phyloP scores from a whole-genome alignment of 2,113 vertebrate genomes.

The Psephotus haematonotus region DNA sequence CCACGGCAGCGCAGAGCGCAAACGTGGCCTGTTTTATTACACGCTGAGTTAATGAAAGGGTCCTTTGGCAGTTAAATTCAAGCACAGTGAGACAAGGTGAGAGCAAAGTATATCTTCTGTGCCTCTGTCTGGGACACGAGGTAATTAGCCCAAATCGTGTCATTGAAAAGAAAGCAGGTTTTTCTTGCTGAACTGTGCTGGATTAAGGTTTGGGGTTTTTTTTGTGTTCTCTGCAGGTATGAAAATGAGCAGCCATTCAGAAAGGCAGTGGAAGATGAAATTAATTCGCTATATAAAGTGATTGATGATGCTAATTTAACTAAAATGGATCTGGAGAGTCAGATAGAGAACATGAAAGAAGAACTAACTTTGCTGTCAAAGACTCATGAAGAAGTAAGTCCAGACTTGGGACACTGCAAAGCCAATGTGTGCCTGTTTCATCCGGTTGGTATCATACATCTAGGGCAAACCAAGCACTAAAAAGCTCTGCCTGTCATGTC shows the following conservation, averaged over 20 bases:
- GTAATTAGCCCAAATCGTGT: neutral
- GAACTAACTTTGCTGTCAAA: constrained; percentile 84
- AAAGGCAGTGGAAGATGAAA: constrained; percentile 91
- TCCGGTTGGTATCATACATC: neutral
- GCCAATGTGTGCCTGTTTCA: neutral
- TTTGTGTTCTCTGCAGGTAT: constrained; percentile 74
- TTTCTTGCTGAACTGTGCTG: neutral
- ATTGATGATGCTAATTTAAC: constrained; percentile 89
- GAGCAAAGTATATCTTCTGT: neutral
- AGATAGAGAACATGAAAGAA: constrained; percentile 87
- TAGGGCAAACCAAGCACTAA: neutral
- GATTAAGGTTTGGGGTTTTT: neutral
- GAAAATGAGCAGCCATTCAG: constrained; percentile 91
- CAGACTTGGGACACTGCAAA: neutral
- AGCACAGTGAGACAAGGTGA: neutral
- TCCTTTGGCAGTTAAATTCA: neutral
- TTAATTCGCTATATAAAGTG: constrained; percentile 89
- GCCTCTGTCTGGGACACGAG: neutral
- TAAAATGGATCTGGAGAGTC: constrained; percentile 86
- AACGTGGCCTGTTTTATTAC: neutral
- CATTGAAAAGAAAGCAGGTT: neutral
- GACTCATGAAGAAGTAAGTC: constrained; percentile 87
- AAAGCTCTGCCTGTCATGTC: neutral
- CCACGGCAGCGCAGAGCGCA: accelerated
- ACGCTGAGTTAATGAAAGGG: neutral